A percentile compares a stretch with the other conserved stretches of the same genome.
phyloP scores from a whole-genome alignment of 2,113 vertebrate genomes.

The Rhinoderma darwinii region DNA sequence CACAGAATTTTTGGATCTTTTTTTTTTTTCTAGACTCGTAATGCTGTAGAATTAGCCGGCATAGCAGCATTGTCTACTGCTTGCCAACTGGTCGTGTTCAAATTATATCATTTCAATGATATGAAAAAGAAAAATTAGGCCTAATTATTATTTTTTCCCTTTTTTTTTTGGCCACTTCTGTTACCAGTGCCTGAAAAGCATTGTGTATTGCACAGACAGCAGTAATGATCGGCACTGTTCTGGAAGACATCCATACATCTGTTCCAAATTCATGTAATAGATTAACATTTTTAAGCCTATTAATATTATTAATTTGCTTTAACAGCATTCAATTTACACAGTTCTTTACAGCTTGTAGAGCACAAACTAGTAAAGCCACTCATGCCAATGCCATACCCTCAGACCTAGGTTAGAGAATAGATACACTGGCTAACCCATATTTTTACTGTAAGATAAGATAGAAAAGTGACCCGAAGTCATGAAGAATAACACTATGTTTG shows the following conservation, averaged over 20 bases:
- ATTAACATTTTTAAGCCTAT: background rate
- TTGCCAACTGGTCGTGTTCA: background rate
- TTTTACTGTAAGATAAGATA: too few relatives aligned
- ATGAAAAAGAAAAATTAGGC: background rate
- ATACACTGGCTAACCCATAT: too few relatives aligned
- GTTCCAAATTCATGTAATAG: conserved; percentile 4
- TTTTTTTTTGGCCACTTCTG: background rate
- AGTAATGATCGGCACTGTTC: background rate
- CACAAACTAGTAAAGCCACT: too few relatives aligned
- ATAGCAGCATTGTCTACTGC: background rate
- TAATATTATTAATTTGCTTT: conserved; percentile 4
- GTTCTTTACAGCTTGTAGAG: background rate
- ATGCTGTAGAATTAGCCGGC: background rate
- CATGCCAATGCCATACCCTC: too few relatives aligned
- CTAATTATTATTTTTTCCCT: background rate
- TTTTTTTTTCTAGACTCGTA: background rate
- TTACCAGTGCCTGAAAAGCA: background rate
- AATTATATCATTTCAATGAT: background rate
- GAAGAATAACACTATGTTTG: too few relatives aligned
- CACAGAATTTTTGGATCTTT: conserved; percentile 6
- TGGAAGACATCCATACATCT: background rate
- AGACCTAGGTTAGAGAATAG: too few relatives aligned
- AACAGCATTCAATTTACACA: background rate
- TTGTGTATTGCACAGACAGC: background rate
- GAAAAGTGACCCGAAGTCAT: too few relatives aligned